phyloP scores from a whole-genome alignment of 2,888 invertebrate genomes.

The Chaetogeoica ovagalla region DNA sequence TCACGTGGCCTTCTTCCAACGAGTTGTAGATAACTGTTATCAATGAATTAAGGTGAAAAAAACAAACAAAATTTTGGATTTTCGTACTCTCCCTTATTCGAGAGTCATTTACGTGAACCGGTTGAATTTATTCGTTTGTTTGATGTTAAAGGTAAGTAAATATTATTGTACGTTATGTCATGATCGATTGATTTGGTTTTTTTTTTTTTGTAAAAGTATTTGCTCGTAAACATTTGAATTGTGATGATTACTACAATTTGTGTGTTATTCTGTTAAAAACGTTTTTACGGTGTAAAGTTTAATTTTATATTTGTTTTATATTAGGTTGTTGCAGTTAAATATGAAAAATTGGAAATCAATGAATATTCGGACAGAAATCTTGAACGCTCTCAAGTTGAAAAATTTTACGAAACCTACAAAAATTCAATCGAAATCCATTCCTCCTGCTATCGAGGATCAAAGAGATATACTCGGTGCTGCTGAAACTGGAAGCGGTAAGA shows the following conservation, averaged over 20 bases:
- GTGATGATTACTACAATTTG: too few relatives aligned
- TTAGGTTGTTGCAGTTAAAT: neutral
- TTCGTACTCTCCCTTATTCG: too few relatives aligned
- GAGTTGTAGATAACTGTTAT: conserved; percentile 18
- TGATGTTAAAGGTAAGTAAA: too few relatives aligned
- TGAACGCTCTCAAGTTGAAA: conserved; percentile 74
- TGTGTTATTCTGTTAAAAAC: neutral
- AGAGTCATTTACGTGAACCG: too few relatives aligned
- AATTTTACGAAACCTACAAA: conserved; percentile 82
- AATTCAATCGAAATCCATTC: conserved; percentile 74
- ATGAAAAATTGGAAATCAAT: conserved; percentile 55
- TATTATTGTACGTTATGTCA: too few relatives aligned
- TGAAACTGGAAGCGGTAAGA: conserved; percentile 98
- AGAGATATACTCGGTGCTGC: conserved; percentile 97
- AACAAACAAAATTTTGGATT: neutral
- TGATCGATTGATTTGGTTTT: too few relatives aligned
- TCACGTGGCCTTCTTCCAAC: neutral
- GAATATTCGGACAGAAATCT: conserved; percentile 68
- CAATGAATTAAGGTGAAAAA: neutral
- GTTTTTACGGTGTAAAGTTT: neutral
- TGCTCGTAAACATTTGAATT: too few relatives aligned
- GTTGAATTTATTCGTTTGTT: too few relatives aligned
- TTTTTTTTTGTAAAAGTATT: too few relatives aligned
- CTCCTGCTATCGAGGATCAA: conserved; percentile 81
- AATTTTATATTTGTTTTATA: neutral